Conservation (phyloP, 1,140 invertebrate genomes). For the Nasonia giraulti region DNA sequence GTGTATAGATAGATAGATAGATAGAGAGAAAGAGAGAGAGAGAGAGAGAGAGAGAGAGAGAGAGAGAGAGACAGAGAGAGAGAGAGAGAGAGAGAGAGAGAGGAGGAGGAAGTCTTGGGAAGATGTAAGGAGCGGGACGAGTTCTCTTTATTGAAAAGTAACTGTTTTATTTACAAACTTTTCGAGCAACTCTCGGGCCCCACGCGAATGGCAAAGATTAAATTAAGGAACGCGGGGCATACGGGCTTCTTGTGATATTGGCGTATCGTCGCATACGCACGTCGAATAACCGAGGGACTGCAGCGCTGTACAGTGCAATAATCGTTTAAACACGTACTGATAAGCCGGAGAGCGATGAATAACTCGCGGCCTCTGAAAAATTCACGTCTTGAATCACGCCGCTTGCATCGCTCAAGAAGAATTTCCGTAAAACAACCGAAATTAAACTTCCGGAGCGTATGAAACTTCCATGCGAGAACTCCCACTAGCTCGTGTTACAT, state of each 20-base stretch:
- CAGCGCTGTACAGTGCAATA: no score
- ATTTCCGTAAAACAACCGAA: neutral
- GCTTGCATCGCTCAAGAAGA: neutral
- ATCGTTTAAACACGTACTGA: no score
- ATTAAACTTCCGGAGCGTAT: conserved; percentile 3
- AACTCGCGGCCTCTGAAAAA: no score
- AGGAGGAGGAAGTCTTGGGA: neutral
- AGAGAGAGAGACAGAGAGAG: no score
- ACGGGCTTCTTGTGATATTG: no score
- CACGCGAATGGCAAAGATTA: conserved; percentile 7
- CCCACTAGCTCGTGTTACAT: neutral
- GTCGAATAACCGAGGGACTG: no score
- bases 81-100: conserved; percentile 11
- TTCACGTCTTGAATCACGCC: no score
- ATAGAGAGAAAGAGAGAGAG: neutral
- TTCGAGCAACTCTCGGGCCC: conserved; percentile 24
- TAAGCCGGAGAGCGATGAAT: no score
- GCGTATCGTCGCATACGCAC: no score
- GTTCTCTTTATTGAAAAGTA: conserved; percentile 46
- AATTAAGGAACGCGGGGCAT: neutral
- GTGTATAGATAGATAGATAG: neutral
- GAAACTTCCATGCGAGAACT: conserved; percentile 20
- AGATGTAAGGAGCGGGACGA: conserved; percentile 26
- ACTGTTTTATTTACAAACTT: conserved; percentile 46
- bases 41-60: neutral